phyloP scores from a whole-genome alignment of 2,113 vertebrate genomes.

The human region DNA sequence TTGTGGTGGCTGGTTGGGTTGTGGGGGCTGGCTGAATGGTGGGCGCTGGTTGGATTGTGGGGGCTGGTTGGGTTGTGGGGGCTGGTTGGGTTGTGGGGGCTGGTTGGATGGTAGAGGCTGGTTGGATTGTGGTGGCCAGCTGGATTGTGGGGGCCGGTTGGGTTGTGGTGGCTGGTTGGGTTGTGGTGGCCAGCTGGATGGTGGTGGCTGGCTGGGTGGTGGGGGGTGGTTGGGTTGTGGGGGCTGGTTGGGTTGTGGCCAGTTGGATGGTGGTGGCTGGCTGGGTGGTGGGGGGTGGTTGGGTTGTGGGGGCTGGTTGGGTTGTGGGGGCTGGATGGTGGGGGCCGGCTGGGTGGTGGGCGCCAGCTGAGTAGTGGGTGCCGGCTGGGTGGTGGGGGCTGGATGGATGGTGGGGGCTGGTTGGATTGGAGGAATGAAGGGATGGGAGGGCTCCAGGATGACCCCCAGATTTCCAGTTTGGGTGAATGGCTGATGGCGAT shows the following conservation, averaged over 20 bases:
- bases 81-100: accelerated
- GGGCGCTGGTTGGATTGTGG: too few relatives aligned
- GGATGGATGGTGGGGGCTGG: too few relatives aligned
- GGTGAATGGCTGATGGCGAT: neutral
- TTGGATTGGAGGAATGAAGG: neutral
- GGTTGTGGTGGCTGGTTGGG: accelerated
- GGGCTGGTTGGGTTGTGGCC: too few relatives aligned
- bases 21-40: accelerated
- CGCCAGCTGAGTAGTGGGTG: accelerated
- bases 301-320: too few relatives aligned
- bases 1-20: too few relatives aligned
- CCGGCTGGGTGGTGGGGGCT: accelerated
- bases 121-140: accelerated
- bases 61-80: accelerated
- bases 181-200: accelerated
- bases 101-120: accelerated
- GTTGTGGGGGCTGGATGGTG: too few relatives aligned
- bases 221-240: accelerated
- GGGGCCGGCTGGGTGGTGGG: neutral
- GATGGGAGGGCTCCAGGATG: neutral
- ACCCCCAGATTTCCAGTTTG: neutral
- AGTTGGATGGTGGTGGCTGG: too few relatives aligned
- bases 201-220: accelerated
- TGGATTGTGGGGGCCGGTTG: too few relatives aligned
- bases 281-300: accelerated